phyloP scores from a whole-genome alignment of 2,888 invertebrate genomes.

The Drosophila limbata region DNA sequence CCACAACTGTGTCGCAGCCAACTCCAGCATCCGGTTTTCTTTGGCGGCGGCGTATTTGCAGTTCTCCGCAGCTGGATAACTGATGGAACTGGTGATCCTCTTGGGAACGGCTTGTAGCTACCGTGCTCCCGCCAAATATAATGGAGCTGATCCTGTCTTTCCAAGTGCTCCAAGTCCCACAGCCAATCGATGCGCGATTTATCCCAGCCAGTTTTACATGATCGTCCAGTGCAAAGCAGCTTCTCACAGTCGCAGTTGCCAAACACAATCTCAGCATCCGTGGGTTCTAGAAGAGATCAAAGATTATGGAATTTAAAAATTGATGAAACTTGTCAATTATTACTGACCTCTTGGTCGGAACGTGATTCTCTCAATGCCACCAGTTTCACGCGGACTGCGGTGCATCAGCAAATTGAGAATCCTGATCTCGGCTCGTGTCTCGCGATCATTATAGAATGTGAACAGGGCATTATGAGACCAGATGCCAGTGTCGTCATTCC shows the following conservation, averaged over 20 bases:
- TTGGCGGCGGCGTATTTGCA: not conserved
- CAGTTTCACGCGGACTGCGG: not conserved
- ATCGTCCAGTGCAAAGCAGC: not conserved
- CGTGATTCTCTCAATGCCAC: not conserved
- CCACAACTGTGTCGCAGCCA: slow-evolving; percentile 46
- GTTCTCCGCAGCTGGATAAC: not conserved
- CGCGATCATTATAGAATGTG: slow-evolving; percentile 25
- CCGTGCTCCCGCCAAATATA: slow-evolving; percentile 2
- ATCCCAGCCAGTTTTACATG: slow-evolving; percentile 55
- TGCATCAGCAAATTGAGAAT: slow-evolving; percentile 46
- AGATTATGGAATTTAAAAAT: not conserved
- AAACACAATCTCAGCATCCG: slow-evolving; percentile 76
- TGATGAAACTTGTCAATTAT: not conserved
- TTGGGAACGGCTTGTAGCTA: not conserved
- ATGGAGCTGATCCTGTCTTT: slow-evolving; percentile 28
- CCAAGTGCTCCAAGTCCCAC: slow-evolving; percentile 59
- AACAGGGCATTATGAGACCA: slow-evolving; percentile 15
- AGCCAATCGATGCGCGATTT: slow-evolving; percentile 77
- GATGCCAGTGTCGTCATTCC: slow-evolving; percentile 10
- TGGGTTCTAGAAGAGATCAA: slow-evolving; percentile 15
- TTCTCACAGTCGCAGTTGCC: slow-evolving; percentile 45
- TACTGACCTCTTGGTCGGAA: slow-evolving; percentile 10
- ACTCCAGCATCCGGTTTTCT: slow-evolving; percentile 35
- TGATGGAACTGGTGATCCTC: not conserved
- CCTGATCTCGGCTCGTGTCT: slow-evolving; percentile 36